Evolutionary conservation across 2,797 vertebrate species (phyloP), one percentile per base, ranked within the genome.

Genomic region (Kryptolebias ocellatus): DNA sequence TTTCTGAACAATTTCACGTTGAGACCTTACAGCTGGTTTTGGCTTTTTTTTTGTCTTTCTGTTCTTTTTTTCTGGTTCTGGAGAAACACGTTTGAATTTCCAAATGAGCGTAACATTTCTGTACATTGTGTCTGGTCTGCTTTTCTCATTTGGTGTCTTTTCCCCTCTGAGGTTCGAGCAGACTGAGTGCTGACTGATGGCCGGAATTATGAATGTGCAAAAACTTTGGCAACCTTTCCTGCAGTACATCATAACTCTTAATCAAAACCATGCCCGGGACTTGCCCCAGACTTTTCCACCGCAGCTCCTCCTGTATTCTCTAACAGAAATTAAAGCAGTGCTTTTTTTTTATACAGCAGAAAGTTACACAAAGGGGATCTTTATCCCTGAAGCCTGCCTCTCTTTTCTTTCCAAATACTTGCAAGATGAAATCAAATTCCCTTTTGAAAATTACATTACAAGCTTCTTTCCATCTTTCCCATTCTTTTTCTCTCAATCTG

Each of bases 401-500:
- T 12, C 61, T 60, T 53, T 57, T 45, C 71, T 62, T 70, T 77
- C 72, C 81, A 89, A 87, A 91, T 90, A 88, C 86, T 86, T 90
- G 80, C 72, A 74, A 81, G 83, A 90, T 86, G 81, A 89, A 90
- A 87, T 90, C 87, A 83, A 91, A 81, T 79, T 54, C 81, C 70
- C 60, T 57, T 79, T 81, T 70, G 59, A 72, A 83, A 85, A 81
- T 81, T 64, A 42, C 63, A 65, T 83, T 72, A 44, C 57, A 57
- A 52, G 62, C 67, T 72, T 51, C 60, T 5, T 61, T 57, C 54
- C 46, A 17, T 53, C 52, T n/a, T 14, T 42, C 42, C 5, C 39
- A 52, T 44, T 27, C 17, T 62, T 34, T 60, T 44, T 53, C 42
- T 44, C 34, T 52, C 16, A 39, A 39, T 15, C 53, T 61, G 12